A percentile compares a stretch with the other conserved stretches of the same genome.
Evolutionary conservation across 2,113 vertebrate species (phyloP).

Genomic region (Hyla sarda): DNA sequence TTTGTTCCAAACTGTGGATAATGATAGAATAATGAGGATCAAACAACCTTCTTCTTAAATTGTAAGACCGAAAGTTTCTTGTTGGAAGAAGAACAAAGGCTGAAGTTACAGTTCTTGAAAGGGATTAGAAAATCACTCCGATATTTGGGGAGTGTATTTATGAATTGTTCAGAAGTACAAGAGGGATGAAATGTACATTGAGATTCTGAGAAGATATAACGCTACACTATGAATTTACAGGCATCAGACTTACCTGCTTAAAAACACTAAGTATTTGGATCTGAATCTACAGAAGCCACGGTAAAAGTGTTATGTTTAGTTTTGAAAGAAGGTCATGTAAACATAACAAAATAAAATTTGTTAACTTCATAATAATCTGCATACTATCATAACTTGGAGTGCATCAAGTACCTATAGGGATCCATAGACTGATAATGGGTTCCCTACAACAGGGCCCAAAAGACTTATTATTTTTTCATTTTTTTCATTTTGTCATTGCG

Average conservation of each 20-base stretch:
- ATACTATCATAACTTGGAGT: not conserved
- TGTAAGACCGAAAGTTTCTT: not conserved
- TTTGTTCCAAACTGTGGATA: constrained; percentile 20
- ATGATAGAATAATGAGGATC: constrained; percentile 22
- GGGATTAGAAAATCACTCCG: constrained; percentile 19
- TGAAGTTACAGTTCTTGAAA: not conserved
- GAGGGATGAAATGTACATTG: not conserved
- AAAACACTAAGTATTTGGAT: not conserved
- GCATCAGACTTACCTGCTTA: not conserved
- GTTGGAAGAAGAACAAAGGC: constrained; percentile 17
- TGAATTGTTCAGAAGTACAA: constrained; percentile 5
- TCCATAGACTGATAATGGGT: too few species aligned
- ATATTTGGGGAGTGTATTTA: not conserved
- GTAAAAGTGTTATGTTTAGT: not conserved
- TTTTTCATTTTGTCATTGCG: too few species aligned
- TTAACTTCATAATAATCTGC: not conserved
- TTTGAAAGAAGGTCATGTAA: not conserved
- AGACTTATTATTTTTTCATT: too few species aligned
- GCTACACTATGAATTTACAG: not conserved
- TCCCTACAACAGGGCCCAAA: too few species aligned
- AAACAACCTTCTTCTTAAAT: not conserved
- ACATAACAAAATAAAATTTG: not conserved
- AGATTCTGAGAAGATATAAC: not conserved
- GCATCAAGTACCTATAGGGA: not conserved
- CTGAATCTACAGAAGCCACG: not conserved